These are phyloP conservation scores for Drosophila mimetica DNA, from an alignment of 2,888 invertebrate species.

Conservation along the genomic window DNA sequence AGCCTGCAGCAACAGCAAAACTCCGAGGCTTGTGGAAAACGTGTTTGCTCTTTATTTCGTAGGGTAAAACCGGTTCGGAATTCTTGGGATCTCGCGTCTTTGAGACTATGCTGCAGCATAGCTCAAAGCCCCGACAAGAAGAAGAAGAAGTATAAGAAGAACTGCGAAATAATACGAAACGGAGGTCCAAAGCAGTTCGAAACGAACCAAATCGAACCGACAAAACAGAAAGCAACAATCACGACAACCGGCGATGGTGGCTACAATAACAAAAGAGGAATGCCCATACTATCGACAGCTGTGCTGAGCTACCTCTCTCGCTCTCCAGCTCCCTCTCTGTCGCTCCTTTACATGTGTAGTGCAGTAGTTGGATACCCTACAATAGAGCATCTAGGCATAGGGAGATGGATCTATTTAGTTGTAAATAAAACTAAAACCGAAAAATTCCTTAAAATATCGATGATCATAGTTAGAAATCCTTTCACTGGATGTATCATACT, in stretches of 20 bases:
- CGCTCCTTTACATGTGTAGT: slow-evolving; percentile 51
- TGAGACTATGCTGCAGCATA: slow-evolving; percentile 54
- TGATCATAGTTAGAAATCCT: too few relatives aligned
- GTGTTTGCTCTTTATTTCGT: slow-evolving; percentile 39
- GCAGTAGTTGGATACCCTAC: slow-evolving; percentile 31
- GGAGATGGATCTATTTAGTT: background rate
- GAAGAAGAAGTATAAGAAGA: slow-evolving; percentile 14
- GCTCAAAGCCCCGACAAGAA: slow-evolving; percentile 24
- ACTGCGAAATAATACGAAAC: slow-evolving; percentile 17
- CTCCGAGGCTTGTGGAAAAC: slow-evolving; percentile 39
- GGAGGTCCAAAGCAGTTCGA: slow-evolving; percentile 8
- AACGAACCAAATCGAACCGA: slow-evolving; percentile 20
- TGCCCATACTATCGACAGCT: slow-evolving; percentile 65
- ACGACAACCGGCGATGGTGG: slow-evolving; percentile 28
- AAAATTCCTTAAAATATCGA: too few relatives aligned
- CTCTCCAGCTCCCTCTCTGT: slow-evolving; percentile 16
- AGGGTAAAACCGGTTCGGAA: slow-evolving; percentile 64
- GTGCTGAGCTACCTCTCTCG: slow-evolving; percentile 35
- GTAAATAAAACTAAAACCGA: too few relatives aligned
- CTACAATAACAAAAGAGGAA: slow-evolving; percentile 42
- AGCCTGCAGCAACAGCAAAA: slow-evolving; percentile 37
- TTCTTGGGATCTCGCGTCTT: slow-evolving; percentile 62
- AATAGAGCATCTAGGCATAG: background rate
- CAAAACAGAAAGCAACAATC: slow-evolving; percentile 34
- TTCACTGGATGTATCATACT: too few relatives aligned